A percentile compares a stretch with the other conserved stretches of the same genome.
Conservation (phyloP, 2,888 invertebrate species). For the Hoplodrina blanda region DNA sequence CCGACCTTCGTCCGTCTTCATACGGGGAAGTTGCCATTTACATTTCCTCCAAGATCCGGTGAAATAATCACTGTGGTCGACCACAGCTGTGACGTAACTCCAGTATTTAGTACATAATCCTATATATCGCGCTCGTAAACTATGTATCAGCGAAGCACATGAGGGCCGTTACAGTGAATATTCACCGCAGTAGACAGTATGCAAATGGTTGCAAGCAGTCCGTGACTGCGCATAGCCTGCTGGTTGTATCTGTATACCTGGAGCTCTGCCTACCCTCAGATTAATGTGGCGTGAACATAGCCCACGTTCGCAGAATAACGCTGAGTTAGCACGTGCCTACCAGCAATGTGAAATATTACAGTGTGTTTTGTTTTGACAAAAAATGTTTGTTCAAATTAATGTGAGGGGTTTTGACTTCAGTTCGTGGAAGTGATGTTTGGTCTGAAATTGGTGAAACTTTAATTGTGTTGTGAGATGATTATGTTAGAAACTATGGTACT, state of each 20-base stretch:
- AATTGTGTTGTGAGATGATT: neutral
- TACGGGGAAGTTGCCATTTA: neutral
- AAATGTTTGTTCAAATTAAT: slow-evolving; percentile 3
- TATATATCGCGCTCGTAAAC: slow-evolving; percentile 22
- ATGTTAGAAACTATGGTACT: neutral
- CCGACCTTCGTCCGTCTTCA: neutral
- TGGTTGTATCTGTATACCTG: slow-evolving; percentile 30
- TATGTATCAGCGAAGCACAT: slow-evolving; percentile 18
- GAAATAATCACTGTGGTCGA: slow-evolving; percentile 3
- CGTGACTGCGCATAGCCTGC: slow-evolving; percentile 57
- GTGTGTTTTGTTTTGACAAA: slow-evolving; percentile 13
- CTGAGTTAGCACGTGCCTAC: slow-evolving; percentile 45
- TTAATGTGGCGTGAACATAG: slow-evolving; percentile 53
- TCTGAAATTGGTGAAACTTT: neutral
- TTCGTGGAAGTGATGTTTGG: neutral
- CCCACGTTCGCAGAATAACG: slow-evolving; percentile 45
- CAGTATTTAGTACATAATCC: slow-evolving; percentile 11
- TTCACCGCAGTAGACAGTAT: slow-evolving; percentile 47
- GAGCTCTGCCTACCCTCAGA: slow-evolving; percentile 45
- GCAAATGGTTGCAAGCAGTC: slow-evolving; percentile 54
- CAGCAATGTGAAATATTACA: slow-evolving; percentile 45
- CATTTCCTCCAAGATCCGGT: neutral
- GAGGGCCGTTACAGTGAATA: slow-evolving; percentile 48
- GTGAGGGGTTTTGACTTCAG: slow-evolving; percentile 2
- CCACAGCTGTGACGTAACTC: slow-evolving; percentile 13